Percentiles rank a stretch among this genome's conserved stretches.
Evolutionary conservation across 2,797 vertebrate species (phyloP).

Genomic region (Austrolebias charrua): DNA sequence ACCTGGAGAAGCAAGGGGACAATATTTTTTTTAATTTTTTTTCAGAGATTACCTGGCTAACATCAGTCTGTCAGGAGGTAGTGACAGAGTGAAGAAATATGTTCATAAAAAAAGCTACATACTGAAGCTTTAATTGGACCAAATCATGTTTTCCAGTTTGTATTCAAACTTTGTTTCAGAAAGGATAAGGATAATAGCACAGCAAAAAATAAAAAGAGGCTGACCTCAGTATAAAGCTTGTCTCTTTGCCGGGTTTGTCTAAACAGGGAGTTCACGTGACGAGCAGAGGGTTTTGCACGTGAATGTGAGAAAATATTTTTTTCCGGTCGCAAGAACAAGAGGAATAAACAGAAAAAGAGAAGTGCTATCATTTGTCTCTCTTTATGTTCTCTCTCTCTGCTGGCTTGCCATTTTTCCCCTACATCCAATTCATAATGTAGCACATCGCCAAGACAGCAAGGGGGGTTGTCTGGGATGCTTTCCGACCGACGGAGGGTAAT

Average conservation of each 20-base stretch:
- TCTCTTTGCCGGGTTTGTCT: background rate
- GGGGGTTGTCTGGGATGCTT: slow-evolving; percentile 38
- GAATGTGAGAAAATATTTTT: slow-evolving; percentile 4
- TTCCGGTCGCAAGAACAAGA: slow-evolving; percentile 1
- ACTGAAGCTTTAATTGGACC: no score
- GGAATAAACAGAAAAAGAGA: background rate
- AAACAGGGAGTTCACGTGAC: background rate
- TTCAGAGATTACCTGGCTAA: no score
- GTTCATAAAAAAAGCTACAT: no score
- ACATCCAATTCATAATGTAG: slow-evolving; percentile 54
- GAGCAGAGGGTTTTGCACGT: background rate
- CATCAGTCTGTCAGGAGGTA: no score
- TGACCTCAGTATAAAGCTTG: background rate
- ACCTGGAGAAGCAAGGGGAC: no score
- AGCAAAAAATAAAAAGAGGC: background rate
- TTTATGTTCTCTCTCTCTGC: slow-evolving; percentile 10
- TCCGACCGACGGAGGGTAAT: slow-evolving; percentile 47
- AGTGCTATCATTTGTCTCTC: slow-evolving; percentile 6
- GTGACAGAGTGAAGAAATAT: no score
- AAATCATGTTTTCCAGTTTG: no score
- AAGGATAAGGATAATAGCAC: no score
- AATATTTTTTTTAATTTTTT: no score
- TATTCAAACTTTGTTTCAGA: no score
- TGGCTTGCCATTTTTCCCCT: slow-evolving; percentile 29
- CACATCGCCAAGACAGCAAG: slow-evolving; percentile 17